Conservation (phyloP, 2,113 vertebrate genomes). For the Hippocampus mohnikei region DNA sequence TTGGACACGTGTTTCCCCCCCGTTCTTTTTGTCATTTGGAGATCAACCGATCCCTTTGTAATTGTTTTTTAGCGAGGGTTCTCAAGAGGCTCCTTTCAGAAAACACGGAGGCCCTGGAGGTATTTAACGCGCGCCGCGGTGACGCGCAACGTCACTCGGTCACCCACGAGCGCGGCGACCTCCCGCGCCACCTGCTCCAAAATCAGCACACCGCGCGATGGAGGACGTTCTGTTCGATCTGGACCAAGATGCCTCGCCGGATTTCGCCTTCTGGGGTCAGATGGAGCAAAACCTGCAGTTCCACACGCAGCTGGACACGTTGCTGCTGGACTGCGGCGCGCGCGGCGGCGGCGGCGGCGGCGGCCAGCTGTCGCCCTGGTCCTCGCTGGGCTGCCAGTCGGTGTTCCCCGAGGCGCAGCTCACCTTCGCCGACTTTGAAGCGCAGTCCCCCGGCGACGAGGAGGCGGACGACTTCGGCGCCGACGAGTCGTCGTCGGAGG, state of each 20-base stretch:
- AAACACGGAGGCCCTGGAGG: conserved; percentile 37
- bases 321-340: conserved; percentile 61
- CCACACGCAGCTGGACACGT: conserved; percentile 61
- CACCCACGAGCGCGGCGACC: not conserved
- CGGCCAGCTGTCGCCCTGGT: conserved; percentile 55
- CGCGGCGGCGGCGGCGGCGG: conserved; percentile 14
- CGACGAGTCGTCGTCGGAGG: conserved; percentile 53
- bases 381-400: conserved; percentile 43
- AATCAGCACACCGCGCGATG: conserved; percentile 45
- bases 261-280: conserved; percentile 72
- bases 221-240: conserved; percentile 69
- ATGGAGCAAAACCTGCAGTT: conserved; percentile 52
- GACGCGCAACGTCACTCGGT: not conserved
- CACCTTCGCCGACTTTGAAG: conserved; percentile 56
- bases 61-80: conserved; percentile 42
- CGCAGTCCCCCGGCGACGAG: conserved; percentile 50
- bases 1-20: conserved; percentile 65
- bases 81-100: conserved; percentile 65
- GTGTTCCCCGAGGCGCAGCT: conserved; percentile 63
- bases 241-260: conserved; percentile 57
- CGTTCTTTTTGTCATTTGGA: conserved; percentile 46
- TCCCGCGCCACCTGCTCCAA: not conserved
- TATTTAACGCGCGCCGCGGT: conserved; percentile 65
- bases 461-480: conserved; percentile 65
- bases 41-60: conserved; percentile 64